A percentile compares a stretch with the other conserved stretches of the same genome.
These are phyloP conservation scores for Agelas oroides DNA, from an alignment of 37 sponge, comb jelly and placozoan species.

Conservation along the genomic window DNA sequence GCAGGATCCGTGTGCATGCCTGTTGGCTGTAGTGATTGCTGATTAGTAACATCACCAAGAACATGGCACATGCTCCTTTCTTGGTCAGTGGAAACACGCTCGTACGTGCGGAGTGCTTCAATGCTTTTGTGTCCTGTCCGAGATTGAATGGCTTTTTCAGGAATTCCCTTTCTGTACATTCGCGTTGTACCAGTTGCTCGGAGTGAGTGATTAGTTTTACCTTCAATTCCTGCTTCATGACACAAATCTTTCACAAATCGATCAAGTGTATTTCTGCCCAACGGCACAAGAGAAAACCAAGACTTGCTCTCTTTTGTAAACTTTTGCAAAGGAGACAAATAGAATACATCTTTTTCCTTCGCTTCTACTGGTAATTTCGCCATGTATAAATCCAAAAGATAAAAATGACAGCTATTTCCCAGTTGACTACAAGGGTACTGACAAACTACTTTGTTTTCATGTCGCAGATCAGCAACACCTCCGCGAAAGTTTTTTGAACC, in stretches of 20 bases:
- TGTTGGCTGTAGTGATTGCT: no score
- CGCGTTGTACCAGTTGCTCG: neutral
- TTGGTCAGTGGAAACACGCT: no score
- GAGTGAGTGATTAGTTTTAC: neutral
- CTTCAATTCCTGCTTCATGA: neutral
- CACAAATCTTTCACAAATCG: neutral
- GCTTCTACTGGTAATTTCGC: neutral
- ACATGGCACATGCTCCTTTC: no score
- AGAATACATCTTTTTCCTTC: neutral
- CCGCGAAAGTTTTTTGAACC: neutral
- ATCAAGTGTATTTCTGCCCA: slow-evolving; percentile 6
- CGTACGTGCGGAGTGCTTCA: neutral
- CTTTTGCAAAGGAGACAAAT: neutral
- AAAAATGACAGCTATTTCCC: neutral
- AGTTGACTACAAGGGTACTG: neutral
- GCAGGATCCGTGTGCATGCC: no score
- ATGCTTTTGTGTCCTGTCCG: slow-evolving; percentile 9
- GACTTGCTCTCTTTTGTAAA: neutral
- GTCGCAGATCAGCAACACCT: slow-evolving; percentile 6
- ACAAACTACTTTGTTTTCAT: slow-evolving; percentile 12
- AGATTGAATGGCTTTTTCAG: neutral
- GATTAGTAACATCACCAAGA: no score
- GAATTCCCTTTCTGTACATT: slow-evolving; percentile 1
- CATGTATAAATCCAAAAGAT: neutral
- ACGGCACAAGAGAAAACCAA: neutral